Percentiles rank a stretch among this genome's conserved stretches.
Conservation (phyloP, 2,797 vertebrate species). For the Remorina albescens region DNA sequence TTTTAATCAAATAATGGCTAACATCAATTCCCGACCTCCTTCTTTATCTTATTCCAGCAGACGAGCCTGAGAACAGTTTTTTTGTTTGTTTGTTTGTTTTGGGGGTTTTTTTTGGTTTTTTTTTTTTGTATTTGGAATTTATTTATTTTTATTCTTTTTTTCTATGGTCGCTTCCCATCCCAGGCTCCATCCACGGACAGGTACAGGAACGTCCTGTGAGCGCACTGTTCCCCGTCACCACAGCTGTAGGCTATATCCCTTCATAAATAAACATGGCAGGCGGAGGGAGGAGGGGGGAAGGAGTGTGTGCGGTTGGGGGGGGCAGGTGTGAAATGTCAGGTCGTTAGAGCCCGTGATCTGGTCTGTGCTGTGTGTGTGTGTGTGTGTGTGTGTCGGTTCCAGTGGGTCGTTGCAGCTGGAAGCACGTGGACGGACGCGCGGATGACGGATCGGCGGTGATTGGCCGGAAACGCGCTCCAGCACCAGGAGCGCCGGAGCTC, state of each 20-base stretch:
- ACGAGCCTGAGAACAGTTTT: too few relatives aligned
- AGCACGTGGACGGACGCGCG: constrained; percentile 35
- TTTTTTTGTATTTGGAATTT: too few relatives aligned
- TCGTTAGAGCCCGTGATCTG: constrained; percentile 16
- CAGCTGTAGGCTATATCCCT: neutral
- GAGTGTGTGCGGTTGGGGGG: too few relatives aligned
- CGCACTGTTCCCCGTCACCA: neutral
- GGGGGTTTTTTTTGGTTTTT: too few relatives aligned
- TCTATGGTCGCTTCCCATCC: too few relatives aligned
- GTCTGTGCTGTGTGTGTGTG: constrained; percentile 9
- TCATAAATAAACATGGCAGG: constrained; percentile 21
- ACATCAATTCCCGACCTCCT: too few relatives aligned
- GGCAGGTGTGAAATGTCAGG: constrained; percentile 60
- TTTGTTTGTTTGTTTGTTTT: too few relatives aligned
- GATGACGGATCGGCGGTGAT: constrained; percentile 45
- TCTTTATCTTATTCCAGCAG: too few relatives aligned
- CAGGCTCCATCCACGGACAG: neutral
- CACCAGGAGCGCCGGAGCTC: constrained; percentile 22
- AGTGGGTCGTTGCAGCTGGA: constrained; percentile 12
- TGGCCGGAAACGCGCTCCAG: constrained; percentile 56
- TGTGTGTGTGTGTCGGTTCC: constrained; percentile 26
- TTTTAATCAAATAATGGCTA: too few relatives aligned
- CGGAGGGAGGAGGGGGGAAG: too few relatives aligned
- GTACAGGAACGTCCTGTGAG: neutral
- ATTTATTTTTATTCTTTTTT: too few relatives aligned